phyloP scores from a whole-genome alignment of 2,888 invertebrate species.

The Stenchaetothrips biformis region DNA sequence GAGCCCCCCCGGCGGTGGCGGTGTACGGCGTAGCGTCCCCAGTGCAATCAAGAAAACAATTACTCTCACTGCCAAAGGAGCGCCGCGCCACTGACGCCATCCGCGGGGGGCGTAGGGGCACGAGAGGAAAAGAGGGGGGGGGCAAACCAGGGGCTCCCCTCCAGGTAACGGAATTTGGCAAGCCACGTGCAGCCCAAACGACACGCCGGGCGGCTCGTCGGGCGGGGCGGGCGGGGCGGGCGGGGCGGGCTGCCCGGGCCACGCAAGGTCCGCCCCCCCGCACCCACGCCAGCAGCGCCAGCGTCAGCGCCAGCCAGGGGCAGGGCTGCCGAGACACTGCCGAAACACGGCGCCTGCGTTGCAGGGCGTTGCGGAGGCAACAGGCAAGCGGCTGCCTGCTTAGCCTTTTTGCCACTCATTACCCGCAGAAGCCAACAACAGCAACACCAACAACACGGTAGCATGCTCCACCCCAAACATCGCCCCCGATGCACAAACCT shows the following conservation, averaged over 20 bases:
- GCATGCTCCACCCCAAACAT: neutral
- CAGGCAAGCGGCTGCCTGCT: neutral
- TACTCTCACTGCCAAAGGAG: neutral
- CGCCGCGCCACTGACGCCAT: neutral
- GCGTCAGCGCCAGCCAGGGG: too few relatives aligned
- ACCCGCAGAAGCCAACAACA: too few relatives aligned
- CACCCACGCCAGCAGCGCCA: too few relatives aligned
- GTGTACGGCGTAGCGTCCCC: neutral
- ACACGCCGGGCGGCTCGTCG: too few relatives aligned
- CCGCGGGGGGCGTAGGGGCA: neutral
- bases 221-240: neutral
- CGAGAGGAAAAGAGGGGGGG: neutral
- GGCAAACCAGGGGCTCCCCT: neutral
- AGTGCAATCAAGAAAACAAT: neutral
- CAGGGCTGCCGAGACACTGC: neutral
- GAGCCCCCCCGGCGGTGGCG: too few relatives aligned
- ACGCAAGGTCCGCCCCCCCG: too few relatives aligned
- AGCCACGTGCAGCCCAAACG: neutral
- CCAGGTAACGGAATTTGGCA: constrained; percentile 5
- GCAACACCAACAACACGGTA: neutral
- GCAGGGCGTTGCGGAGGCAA: neutral
- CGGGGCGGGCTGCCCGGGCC: neutral
- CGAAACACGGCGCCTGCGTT: neutral
- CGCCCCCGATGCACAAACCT: too few relatives aligned
- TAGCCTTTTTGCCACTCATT: too few relatives aligned